Percentiles rank a stretch among this genome's conserved stretches.
Evolutionary conservation across 2,888 invertebrate genomes (phyloP).

Genomic region (Hipparchia semele): DNA sequence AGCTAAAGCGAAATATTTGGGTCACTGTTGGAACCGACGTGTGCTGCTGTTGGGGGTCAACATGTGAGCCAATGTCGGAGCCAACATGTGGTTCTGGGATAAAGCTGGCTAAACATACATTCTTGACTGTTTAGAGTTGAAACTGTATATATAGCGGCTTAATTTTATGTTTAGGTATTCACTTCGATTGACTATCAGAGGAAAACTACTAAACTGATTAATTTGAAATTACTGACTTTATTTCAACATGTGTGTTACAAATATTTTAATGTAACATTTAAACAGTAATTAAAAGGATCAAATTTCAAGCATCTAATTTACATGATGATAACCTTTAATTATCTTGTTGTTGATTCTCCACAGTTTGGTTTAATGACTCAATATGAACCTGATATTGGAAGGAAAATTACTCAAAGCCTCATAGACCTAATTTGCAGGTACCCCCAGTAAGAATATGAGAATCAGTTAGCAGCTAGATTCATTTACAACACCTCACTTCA

Average conservation of each 20-base stretch:
- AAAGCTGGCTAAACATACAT: neutral
- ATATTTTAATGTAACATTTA: neutral
- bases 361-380: slow-evolving; percentile 95
- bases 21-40: too few relatives aligned
- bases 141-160: neutral
- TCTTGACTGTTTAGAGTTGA: neutral
- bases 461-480: slow-evolving; percentile 68
- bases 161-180: neutral
- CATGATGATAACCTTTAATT: slow-evolving; percentile 23
- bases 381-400: slow-evolving; percentile 93
- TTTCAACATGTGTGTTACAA: neutral
- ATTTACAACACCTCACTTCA: slow-evolving; percentile 60
- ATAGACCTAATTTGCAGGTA: slow-evolving; percentile 97
- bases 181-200: neutral
- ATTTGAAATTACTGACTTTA: neutral
- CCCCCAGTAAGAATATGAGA: slow-evolving; percentile 56
- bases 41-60: too few relatives aligned
- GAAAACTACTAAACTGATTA: neutral
- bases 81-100: neutral
- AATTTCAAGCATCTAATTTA: neutral
- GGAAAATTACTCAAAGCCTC: slow-evolving; percentile 94
- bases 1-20: too few relatives aligned
- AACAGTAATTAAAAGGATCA: neutral
- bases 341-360: slow-evolving; percentile 58
- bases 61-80: too few relatives aligned